Evolutionary conservation across 2,888 invertebrate species (phyloP), one percentile per base, ranked within the genome.

Genomic region (Megaustenia siamemsis): DNA sequence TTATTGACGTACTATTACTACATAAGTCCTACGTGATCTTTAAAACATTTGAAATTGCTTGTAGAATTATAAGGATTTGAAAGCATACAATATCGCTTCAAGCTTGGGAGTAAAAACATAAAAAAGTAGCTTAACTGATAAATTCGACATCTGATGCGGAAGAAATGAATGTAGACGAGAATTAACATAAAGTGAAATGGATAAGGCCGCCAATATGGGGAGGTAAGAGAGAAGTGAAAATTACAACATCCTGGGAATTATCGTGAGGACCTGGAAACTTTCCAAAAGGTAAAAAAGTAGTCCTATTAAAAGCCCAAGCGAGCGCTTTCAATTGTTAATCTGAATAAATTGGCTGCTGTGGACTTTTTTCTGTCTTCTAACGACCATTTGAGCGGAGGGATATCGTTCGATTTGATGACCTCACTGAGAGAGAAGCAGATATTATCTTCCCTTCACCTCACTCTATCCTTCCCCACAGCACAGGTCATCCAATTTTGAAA

Each of bases 241-340:
- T 32, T 73, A 49, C 73, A 15, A 32, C 32, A 18, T 32, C 73
- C 73, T 8, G 5, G 21, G n/a, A 28, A 73, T 73, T 49, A 73
- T 12, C 73, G 53, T 35, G 49, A 35, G 73, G 24, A 73, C 49
- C 49, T 49, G 73, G 73, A 49, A 45, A 32, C 73, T 28, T 71
- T 32, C 73, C 28, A 49, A 32, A 73, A 73, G 40, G 15, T 45
- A 10, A 43, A 56, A 73, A 63, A 45, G 56, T 75, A 32, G 60
- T 43, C 38, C 45, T 49, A 63, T 71, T 63, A 75, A 60, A 60
- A 56, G 66, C 75, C 45, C 28, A 82, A 43, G 76, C 66, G 66
- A 63, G 53, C 45, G 38, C 82, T 76, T 56, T 49, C 75, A 66
- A 82, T 75, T 75, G 76, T 75, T 49, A 75, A 82, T 76, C 82